A percentile compares a stretch with the other conserved stretches of the same genome.
phyloP scores from a whole-genome alignment of 1,140 invertebrate genomes.

The Neocloeon triangulifer region DNA sequence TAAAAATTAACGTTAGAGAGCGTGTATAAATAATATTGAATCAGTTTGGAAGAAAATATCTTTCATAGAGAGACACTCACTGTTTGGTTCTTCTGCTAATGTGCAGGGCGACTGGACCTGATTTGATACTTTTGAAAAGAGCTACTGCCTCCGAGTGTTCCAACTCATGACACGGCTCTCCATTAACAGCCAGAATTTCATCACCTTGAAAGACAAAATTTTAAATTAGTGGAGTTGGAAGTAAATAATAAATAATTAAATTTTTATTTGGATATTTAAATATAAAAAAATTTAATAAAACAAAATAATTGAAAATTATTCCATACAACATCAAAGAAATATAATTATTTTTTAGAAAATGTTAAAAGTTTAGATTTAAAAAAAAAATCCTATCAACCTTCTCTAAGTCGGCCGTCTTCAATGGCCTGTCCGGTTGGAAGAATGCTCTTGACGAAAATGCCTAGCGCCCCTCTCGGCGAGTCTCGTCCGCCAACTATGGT shows the following conservation, averaged over 20 bases:
- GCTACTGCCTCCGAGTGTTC: conserved; percentile 56
- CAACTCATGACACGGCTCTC: conserved; percentile 37
- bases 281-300: no score
- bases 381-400: conserved; percentile 28
- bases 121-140: conserved; percentile 52
- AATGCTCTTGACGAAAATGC: conserved; percentile 48
- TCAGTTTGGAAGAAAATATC: no score
- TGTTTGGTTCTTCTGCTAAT: conserved; percentile 37
- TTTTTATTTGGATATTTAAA: no score
- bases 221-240: no score
- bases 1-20: no score
- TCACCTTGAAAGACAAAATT: conserved; percentile 32
- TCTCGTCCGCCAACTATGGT: conserved; percentile 51
- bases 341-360: no score
- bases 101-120: conserved; percentile 43
- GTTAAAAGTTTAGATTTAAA: not conserved
- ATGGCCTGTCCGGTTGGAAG: conserved; percentile 44
- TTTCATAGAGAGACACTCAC: conserved; percentile 9
- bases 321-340: no score
- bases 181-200: conserved; percentile 57
- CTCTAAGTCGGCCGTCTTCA: conserved; percentile 36
- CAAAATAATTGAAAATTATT: no score
- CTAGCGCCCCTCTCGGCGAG: conserved; percentile 41
- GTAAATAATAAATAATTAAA: no score
- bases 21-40: no score